Base-by-base conservation (phyloP, 2,888 invertebrate species). In the Habrosyne pyritoides region DNA sequence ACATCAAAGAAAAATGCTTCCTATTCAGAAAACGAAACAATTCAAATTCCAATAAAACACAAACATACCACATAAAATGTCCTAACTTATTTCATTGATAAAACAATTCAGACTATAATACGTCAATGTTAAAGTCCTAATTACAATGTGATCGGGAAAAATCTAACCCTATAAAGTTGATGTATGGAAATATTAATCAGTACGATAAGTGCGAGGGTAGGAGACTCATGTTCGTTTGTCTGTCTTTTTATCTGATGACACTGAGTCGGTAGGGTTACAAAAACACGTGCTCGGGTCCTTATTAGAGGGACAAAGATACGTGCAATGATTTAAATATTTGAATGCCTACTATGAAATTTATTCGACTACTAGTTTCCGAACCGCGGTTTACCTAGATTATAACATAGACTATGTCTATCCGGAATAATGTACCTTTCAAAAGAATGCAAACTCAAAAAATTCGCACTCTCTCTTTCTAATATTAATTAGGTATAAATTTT, bases 121-220 rank as follows among this genome's bases (percentile, higher is more conserved):
- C n/a, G 36, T 10, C 42, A 36, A 36, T 49, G 33, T 46, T 54
- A 58, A 53, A 51, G 55, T 47, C n/a, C 22, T 33, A 56, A 55
- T 58, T 61, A 3, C 21, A 33, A 22, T 61, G 62, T 48, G 12
- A 18, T 53, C 14, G 6, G 26, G 21, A 30, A 46, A 10, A 33
- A 56, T 53, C 67, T 76, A 76, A 76, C 81, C 79, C 78, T 77
- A 72, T 76, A 73, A 63, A 68, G 61, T 67, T 67, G 73, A 73
- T 74, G 76, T 68, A 78, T 77, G 74, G 75, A 77, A 79, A 79
- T 82, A 75, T 76, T 80, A 84, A 84, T 82, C 83, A 79, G 75
- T 53, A 62, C 61, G 80, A 79, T 81, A 81, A 83, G 79, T 79
- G 69, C 68, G 62, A 65, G 69, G 66, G 71, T 69, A 66, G 66